Evolutionary conservation across 1,140 invertebrate species (phyloP), one percentile per base, ranked within the genome.

Genomic region (Lucilia sericata): DNA sequence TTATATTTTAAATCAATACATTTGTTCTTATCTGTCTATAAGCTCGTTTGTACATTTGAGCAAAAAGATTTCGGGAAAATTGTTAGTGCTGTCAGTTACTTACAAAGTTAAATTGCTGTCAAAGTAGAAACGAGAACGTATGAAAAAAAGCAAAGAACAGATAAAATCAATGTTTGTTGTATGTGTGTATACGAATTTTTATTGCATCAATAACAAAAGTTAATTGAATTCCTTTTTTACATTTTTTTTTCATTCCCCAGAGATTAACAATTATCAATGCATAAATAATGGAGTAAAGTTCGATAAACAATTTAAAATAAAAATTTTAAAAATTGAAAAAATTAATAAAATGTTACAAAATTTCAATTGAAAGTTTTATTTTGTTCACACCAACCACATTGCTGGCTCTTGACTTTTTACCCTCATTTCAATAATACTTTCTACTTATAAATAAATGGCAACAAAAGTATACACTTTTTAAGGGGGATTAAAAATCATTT

Each of bases 31-130:
- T 60, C 55, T n/a, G 55, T 60, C 55, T 17, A 21, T 70, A 70
- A 70, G 19, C 65, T 21, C 19, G n/a, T 70, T 70, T 70, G 25
- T 21, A 70, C n/a, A 19, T 60, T 25, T 10, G 9, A 7, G 10
- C 9, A 9, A 70, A 70, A 70, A 21, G 65, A 70, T 60, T 60
- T 60, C 55, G 55, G n/a, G 65, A 25, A 21, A 70, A 70, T 70
- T 21, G n/a, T 19, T 21, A n/a, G 65, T 70, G 55, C 55, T 60
- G 55, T 60, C 55, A 60, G 9, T 25, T 21, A 70, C 19, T 70
- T 70, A 21, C 65, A 70, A 19, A 70, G 65, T 70, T 70, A 70
- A 70, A 70, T 70, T 70, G 65, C 65, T 70, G 65, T 70, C 65
- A 70, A 70, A 70, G 65, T 70, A 70, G 7, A 70, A 70, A 60